A percentile compares a stretch with the other conserved stretches of the same genome.
These are phyloP conservation scores for Agonum fuliginosum DNA, from an alignment of 2,888 invertebrate species.

Conservation along the genomic window DNA sequence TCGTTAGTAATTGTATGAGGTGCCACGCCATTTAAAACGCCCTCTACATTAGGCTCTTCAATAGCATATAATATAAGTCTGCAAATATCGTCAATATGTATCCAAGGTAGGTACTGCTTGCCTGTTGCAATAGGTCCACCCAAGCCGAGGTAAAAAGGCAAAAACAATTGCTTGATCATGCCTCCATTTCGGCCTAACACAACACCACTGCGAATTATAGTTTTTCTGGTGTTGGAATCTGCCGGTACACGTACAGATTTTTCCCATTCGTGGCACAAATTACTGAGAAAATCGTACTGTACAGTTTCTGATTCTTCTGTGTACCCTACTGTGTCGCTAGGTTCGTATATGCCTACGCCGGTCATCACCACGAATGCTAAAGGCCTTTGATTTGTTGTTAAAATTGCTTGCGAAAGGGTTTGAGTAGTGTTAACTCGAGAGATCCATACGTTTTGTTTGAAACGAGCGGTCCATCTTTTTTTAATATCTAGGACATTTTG, in stretches of 20 bases:
- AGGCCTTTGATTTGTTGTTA: slow-evolving; percentile 76
- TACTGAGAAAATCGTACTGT: slow-evolving; percentile 84
- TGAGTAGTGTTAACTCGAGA: slow-evolving; percentile 90
- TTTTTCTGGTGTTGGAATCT: slow-evolving; percentile 79
- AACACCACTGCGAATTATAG: slow-evolving; percentile 86
- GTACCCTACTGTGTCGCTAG: slow-evolving; percentile 80
- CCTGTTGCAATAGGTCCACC: slow-evolving; percentile 91
- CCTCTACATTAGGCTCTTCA: slow-evolving; percentile 81
- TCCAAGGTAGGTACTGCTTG: slow-evolving; percentile 94
- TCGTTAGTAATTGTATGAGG: slow-evolving; percentile 83
- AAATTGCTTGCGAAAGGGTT: slow-evolving; percentile 82
- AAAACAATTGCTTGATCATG: slow-evolving; percentile 88
- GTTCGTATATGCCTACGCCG: slow-evolving; percentile 92
- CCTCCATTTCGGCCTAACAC: slow-evolving; percentile 84
- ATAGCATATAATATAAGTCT: slow-evolving; percentile 85
- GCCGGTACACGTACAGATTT: slow-evolving; percentile 82
- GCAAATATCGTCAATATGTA: slow-evolving; percentile 88
- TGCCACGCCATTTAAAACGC: slow-evolving; percentile 91
- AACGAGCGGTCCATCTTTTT: slow-evolving; percentile 88
- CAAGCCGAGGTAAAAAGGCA: slow-evolving; percentile 88
- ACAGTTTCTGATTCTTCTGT: slow-evolving; percentile 83
- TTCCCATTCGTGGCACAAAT: slow-evolving; percentile 92
- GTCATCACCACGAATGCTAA: slow-evolving; percentile 88
- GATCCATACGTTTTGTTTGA: slow-evolving; percentile 90
- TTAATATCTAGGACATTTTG: slow-evolving; percentile 90